Evolutionary conservation across 1,140 invertebrate genomes (phyloP), one percentile per base, ranked within the genome.

Genomic region (Centruroides vittatus): DNA sequence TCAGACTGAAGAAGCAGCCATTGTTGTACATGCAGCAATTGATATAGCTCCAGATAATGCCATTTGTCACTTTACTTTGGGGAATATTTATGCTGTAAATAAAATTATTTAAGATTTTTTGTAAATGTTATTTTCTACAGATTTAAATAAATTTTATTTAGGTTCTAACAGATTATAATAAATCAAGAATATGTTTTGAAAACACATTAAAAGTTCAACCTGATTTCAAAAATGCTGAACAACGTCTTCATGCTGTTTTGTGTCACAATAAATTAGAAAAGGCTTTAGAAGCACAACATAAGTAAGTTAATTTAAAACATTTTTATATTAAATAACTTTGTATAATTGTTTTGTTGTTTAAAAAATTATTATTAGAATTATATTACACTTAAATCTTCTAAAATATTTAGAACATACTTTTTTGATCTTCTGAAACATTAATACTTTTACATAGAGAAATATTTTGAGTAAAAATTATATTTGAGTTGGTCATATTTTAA

Each of bases 11-110:
- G 89, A 93, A 73, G 88, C 88, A 8, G 83, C 86, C 11, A 81
- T 87, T 60, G 76, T 93, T 56, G 76, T 92, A 0, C 83, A 85
- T 66, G 82, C 85, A 41, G 88, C 89, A 1, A 79, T 90, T 36
- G 86, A 90, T 69, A 83, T 90, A 69, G 82, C 84, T 9, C 83
- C 84, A 8, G 73, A 78, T 46, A 80, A 84, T 68, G 79, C 85
- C 52, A 79, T 84, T 35, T 84, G 83, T 65, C 86, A 91, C 74
- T 84, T 89, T 67, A 84, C 84, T 5, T 73, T 93, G 5, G 89
- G 83, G 35, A 68, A 68, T 55, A 68, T 68, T 35, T 68, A 68
- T 63, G 65, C 67, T 52, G 62, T 64, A 55, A 55, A 60, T 60
- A 6, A 6, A 41, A 41, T 41, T 41, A 8, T 5, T 41, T 41